Base-by-base conservation (phyloP, 2,888 invertebrate species). In the Papilio demoleus region DNA sequence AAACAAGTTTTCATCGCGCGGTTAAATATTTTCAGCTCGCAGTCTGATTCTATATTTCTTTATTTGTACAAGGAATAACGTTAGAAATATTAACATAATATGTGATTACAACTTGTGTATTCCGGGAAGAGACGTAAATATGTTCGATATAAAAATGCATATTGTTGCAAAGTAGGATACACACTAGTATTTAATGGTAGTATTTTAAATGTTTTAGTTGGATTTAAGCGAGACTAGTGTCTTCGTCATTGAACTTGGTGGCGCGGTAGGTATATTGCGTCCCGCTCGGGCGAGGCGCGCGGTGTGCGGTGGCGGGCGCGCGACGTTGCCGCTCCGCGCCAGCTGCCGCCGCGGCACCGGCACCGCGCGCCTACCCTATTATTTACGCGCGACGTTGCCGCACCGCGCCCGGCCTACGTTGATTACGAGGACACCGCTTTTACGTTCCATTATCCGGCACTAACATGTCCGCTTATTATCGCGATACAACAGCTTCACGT, bases 281-380 rank as follows among this genome's bases (percentile, higher is more conserved):
- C 75, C 80, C 80, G 76, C 81, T 83, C 85, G 84, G 74, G 71
- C 72, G 79, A 82, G 74, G 80, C 80, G 84, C 72, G 80, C 82
- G 74, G 80, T 79, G 19, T 19, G 47, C 81, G 83, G 81, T 72
- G 77, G 78, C 76, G 81, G 75, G 71, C 70, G 74, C 70, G 90
- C 90, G 88, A 84, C 87, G 92, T 92, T 92, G 92, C 91, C 91
- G 82, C 85, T 83, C 76, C 81, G 87, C 90, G 89, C 91, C 92
- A 90, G 90, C 92, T 92, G 92, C 92, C 90, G 90, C 92, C 92
- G 92, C 90, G 90, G 92, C 90, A 90, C 91, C 90, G 90, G 91
- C 87, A 92, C 88, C 86, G 87, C 85, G 87, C 88, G 90, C 89
- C 88, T 91, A 92, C 92, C 92, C 92, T 92, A 92, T 92, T 92